Evolutionary conservation across 37 sponge, comb jelly and placozoan species (phyloP), one percentile per base, ranked within the genome.

Genomic region (Spongilla lacustris): DNA sequence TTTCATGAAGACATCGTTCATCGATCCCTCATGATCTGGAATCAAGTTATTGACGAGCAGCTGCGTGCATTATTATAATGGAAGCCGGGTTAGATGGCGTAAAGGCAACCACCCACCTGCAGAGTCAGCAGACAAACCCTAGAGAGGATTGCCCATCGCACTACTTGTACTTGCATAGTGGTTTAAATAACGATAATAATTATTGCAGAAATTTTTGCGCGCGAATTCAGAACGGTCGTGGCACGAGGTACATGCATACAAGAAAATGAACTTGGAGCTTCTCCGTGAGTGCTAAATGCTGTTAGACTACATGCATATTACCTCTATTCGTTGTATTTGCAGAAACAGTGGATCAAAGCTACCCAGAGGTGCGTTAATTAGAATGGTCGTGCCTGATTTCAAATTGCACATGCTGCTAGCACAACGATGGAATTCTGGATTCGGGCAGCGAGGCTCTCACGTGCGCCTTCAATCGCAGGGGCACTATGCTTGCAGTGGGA

Each of bases 391-490:
- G 6, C 12, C 0, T 11, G 1, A 27, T 46, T 9, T 31, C 27
- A 2, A 13, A 48, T 46, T 31, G 25, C 58, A 10, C 19, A 13
- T 34, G 14, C 69, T 26, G 36, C 37, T 71, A 93, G 88, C 91
- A 93, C 71, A 93, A 93, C 72, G 99, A 98, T 76, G 95, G 99
- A 58, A 76, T 92, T 33, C 77, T 98, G 69, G 99, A 98, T 48
- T 97, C 90, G 85, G 99, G 97, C 24, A 95, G 97, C 73, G 95
- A 93, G 81, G 92, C 99, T 58, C 86, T 98, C 38, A 96, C 96
- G 21, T 96, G 97, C 73, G 71, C 89, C 70, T 98, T 96, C 92
- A 98, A 98, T 74, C 84, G 97, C 28, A 74, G 92, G 26, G 99
- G 99, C 21, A 97, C 97, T 11, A 87, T 95, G 35, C 82, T 98